Evolutionary conservation across 2,797 vertebrate species (phyloP), one percentile per base, ranked within the genome.

Genomic region (Botia almorhae): DNA sequence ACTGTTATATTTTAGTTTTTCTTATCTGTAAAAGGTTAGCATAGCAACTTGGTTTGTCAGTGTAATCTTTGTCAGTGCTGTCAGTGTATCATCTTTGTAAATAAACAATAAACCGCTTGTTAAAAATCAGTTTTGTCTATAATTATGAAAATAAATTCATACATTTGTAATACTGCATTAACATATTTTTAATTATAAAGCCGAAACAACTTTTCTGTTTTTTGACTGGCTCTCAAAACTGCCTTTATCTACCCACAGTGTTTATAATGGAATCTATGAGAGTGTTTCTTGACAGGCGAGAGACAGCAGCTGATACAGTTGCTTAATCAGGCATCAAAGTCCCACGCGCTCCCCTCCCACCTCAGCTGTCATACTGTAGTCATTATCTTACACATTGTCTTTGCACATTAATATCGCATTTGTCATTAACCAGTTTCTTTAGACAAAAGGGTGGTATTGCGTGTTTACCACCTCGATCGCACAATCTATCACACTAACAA

Each of bases 271-370:
- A 79, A 64, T 79, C 58, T 72, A 64, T 39, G 58, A 39, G 69
- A 79, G 58, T 12, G 58, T 79, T 60, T 79, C 69, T 46, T 79
- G 77, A 79, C 69, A 79, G 77, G 33, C 77, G 29, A 79, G 69
- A 79, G 69, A 79, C 77, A 72, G 58, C n/a, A 69, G 51, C 58
- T 72, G 77, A 79, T 72, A 72, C 61, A 72, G 77, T 79, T 79
- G 48, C 69, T 79, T 79, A 72, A 79, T 79, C 69, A 72, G 77
- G 58, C 77, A 79, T 79, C 69, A 55, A 63, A 79, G 69, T 71
- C 77, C 77, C 69, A 79, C 77, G 16, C 69, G 51, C 77, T 53
- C 16, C 58, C 58, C 61, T 33, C 48, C 77, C 63, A 61, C 55
- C 76, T 60, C 65, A 64, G 58, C 77, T 79, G 69, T 79, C 69